phyloP scores from a whole-genome alignment of 1,140 invertebrate species.

The Microvelia longipes region DNA sequence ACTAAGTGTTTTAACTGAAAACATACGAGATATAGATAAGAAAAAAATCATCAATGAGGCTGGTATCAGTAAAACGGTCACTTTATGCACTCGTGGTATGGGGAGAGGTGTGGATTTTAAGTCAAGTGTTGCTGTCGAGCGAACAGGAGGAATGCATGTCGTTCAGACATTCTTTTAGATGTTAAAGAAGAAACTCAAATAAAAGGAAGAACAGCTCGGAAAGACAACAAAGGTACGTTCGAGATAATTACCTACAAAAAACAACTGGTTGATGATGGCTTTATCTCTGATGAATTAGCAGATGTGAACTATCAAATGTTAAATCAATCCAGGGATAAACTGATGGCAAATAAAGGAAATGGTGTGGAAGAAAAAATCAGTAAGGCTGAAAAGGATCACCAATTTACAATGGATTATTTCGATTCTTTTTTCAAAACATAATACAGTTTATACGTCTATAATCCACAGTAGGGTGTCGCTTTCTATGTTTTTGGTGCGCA shows the following conservation, averaged over 20 bases:
- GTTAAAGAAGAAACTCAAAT: background rate
- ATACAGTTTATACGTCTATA: too few species aligned
- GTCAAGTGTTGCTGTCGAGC: background rate
- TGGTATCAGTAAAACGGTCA: background rate
- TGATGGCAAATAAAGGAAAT: too few species aligned
- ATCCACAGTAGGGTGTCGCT: too few species aligned
- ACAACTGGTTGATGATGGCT: too few species aligned
- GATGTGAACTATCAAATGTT: too few species aligned
- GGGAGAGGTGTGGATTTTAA: background rate
- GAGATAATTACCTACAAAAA: background rate
- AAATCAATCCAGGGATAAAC: too few species aligned
- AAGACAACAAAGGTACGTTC: background rate
- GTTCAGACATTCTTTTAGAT: background rate
- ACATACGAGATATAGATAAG: background rate
- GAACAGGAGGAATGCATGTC: background rate
- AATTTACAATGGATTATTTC: too few species aligned
- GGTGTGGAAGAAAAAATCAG: too few species aligned
- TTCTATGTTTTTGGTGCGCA: too few species aligned
- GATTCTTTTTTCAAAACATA: too few species aligned
- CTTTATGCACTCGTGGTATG: background rate
- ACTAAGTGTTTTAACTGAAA: background rate
- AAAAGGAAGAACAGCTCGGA: background rate
- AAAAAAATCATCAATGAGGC: background rate
- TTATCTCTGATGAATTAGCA: too few species aligned
- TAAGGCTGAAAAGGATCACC: too few species aligned